Evolutionary conservation across 1,140 invertebrate genomes (phyloP).

Genomic region (Trissolcus basalis): DNA sequence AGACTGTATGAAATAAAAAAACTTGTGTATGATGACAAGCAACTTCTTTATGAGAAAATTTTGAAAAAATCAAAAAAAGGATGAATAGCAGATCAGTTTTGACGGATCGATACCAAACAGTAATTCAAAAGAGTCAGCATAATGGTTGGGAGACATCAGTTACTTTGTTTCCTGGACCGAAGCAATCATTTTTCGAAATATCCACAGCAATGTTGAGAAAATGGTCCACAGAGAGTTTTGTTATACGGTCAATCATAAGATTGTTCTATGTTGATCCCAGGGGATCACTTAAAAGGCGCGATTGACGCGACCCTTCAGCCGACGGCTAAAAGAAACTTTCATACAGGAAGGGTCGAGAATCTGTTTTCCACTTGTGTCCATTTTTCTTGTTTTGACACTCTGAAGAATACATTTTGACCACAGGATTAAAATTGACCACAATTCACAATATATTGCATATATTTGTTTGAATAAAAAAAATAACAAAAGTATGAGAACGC

Average conservation of each 20-base stretch:
- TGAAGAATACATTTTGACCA: no score
- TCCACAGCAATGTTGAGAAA: constrained; percentile 64
- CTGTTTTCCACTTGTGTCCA: constrained; percentile 62
- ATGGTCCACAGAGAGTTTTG: constrained; percentile 69
- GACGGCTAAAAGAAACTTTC: constrained; percentile 65
- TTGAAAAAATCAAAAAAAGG: no score
- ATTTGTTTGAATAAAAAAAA: no score
- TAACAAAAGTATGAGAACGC: no score
- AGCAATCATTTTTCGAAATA: constrained; percentile 45
- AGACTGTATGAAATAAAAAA: no score
- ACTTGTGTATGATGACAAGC: no score
- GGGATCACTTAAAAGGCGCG: constrained; percentile 69
- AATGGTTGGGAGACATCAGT: constrained; percentile 1
- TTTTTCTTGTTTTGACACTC: background rate
- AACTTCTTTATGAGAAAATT: no score
- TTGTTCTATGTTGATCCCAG: constrained; percentile 68
- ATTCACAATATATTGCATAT: no score
- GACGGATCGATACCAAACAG: constrained; percentile 26
- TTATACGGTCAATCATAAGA: constrained; percentile 77
- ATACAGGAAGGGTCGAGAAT: constrained; percentile 68
- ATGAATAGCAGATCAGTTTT: background rate
- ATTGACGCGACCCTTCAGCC: constrained; percentile 58
- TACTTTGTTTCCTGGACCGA: background rate
- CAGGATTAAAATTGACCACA: no score
- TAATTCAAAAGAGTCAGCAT: constrained; percentile 11